Percentiles rank a stretch among this genome's conserved stretches.
Evolutionary conservation across 2,797 vertebrate species (phyloP).

Genomic region (Poliocrania exsul): DNA sequence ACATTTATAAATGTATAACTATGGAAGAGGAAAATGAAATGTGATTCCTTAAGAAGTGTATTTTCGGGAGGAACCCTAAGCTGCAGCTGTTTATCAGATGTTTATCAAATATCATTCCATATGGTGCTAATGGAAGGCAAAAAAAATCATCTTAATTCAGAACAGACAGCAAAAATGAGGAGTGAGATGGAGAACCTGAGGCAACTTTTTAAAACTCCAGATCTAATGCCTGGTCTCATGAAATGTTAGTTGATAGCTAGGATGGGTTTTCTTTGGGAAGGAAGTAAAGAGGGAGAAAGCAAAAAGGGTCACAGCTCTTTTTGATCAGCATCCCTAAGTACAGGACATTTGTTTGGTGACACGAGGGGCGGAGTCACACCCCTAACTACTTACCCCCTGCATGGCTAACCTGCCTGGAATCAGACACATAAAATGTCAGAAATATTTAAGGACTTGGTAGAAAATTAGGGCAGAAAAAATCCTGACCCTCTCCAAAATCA

Average conservation of each 20-base stretch:
- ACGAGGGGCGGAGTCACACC: rapidly evolving
- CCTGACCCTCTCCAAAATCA: neutral
- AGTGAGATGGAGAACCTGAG: neutral
- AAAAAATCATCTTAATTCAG: neutral
- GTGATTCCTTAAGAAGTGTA: neutral
- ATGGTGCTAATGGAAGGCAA: neutral
- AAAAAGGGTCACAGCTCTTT: neutral
- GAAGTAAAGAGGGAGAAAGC: neutral
- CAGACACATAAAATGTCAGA: neutral
- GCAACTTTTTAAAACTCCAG: neutral
- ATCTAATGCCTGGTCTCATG: neutral
- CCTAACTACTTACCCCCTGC: neutral
- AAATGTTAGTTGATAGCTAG: neutral
- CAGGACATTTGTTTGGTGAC: neutral
- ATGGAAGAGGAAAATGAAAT: neutral
- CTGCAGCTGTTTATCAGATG: neutral
- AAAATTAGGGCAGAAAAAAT: rapidly evolving
- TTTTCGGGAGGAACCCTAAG: neutral
- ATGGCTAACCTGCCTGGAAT: neutral
- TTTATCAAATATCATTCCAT: neutral
- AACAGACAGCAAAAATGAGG: neutral
- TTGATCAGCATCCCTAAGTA: neutral
- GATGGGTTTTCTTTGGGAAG: neutral
- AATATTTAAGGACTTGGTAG: neutral
- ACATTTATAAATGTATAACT: neutral